phyloP scores from a whole-genome alignment of 92 coral and sea anemone genomes.

The Paramuricea clavata region DNA sequence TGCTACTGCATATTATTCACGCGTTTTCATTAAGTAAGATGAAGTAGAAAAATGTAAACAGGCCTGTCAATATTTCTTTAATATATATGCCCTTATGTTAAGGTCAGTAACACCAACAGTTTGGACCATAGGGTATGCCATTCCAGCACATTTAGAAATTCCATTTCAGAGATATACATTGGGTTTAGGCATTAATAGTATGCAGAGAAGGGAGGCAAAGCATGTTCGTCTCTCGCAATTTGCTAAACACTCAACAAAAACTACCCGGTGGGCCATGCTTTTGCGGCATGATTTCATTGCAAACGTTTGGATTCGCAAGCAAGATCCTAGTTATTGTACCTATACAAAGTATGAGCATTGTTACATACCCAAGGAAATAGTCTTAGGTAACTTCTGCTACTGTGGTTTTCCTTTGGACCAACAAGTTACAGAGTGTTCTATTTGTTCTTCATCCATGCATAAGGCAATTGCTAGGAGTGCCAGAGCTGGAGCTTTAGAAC shows the following conservation, averaged over 20 bases:
- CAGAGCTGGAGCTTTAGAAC: conserved; percentile 47
- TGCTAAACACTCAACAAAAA: conserved; percentile 65
- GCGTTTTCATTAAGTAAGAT: conserved; percentile 35
- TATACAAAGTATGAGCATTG: conserved; percentile 68
- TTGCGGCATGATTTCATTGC: conserved; percentile 68
- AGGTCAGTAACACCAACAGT: conserved; percentile 66
- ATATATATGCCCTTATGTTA: conserved; percentile 61
- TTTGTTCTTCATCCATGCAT: conserved; percentile 54
- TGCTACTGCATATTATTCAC: conserved; percentile 56
- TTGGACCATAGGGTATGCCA: conserved; percentile 76
- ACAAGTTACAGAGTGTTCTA: conserved; percentile 30
- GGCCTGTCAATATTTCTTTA: conserved; percentile 62
- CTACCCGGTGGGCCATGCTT: conserved; percentile 66
- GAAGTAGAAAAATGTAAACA: conserved; percentile 46
- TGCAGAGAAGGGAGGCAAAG: conserved; percentile 81
- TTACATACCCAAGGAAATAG: conserved; percentile 59
- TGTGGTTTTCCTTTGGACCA: conserved; percentile 52
- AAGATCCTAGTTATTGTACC: conserved; percentile 53
- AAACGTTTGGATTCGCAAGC: conserved; percentile 62
- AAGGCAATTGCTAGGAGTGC: conserved; percentile 54
- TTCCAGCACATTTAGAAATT: conserved; percentile 64
- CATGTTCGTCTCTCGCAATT: conserved; percentile 66
- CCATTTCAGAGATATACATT: conserved; percentile 57
- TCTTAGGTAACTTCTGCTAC: conserved; percentile 50
- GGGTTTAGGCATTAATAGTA: conserved; percentile 70